Conservation (phyloP, 2,888 invertebrate genomes). For the Diogma glabrata region DNA sequence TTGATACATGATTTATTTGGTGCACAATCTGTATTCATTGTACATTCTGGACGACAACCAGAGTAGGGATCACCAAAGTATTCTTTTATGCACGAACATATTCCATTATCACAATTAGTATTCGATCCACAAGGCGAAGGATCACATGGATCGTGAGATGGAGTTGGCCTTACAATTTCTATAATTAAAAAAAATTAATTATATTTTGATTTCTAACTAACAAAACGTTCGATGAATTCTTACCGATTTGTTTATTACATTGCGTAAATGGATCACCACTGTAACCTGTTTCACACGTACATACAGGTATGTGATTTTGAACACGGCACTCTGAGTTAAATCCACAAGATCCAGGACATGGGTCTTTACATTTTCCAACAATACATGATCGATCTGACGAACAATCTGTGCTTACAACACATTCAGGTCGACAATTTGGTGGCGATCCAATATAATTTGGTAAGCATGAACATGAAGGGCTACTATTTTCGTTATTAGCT, state of each 20-base stretch:
- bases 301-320: slow-evolving; percentile 58
- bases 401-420: slow-evolving; percentile 51
- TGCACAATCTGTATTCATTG: slow-evolving; percentile 59
- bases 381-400: slow-evolving; percentile 54
- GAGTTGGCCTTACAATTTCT: slow-evolving; percentile 42
- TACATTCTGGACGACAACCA: slow-evolving; percentile 60
- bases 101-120: slow-evolving; percentile 55
- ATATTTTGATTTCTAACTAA: slow-evolving; percentile 12
- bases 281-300: slow-evolving; percentile 45
- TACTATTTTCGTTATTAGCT: slow-evolving; percentile 39
- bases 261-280: slow-evolving; percentile 57
- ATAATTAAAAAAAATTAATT: too few relatives aligned
- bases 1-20: slow-evolving; percentile 58
- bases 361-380: slow-evolving; percentile 58
- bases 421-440: slow-evolving; percentile 55
- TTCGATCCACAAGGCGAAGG: slow-evolving; percentile 67
- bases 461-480: slow-evolving; percentile 51
- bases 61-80: slow-evolving; percentile 53
- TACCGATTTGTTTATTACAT: slow-evolving; percentile 39
- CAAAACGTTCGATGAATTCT: not conserved
- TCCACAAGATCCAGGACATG: slow-evolving; percentile 60
- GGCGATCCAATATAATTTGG: slow-evolving; percentile 54
- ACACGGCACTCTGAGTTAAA: slow-evolving; percentile 57
- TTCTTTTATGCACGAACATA: slow-evolving; percentile 47
- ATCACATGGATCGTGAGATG: slow-evolving; percentile 52